Base-by-base conservation (phyloP, 2,797 vertebrate species). In the Carapus acus region DNA sequence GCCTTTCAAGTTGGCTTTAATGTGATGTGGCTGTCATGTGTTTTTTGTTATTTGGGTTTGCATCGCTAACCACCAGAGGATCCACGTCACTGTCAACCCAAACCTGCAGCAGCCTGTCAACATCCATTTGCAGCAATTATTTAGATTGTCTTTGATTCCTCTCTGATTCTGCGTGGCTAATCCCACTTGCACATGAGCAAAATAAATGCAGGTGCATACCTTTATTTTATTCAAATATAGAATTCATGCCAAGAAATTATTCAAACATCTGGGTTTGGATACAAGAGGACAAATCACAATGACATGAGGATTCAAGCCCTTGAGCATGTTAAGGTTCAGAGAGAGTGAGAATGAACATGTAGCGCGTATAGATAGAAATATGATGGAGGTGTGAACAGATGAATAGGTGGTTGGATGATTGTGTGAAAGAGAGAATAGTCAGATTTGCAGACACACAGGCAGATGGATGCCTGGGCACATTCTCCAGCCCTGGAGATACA, bases 51-150 rank as follows among this genome's bases (percentile, higher is more conserved):
- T 71, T 44, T 18, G 17, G 41, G n/a, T 16, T 19, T 22, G 54
- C 46, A 15, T 20, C 59, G 16, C 43, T 41, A 50, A 63, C 64
- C 62, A 60, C 60, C 38, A 31, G 67, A 50, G 24, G 49, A 27
- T 53, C 45, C 60, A 43, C 42, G 34, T 63, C 31, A 54, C 44
- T 53, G 53, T 70, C 59, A 71, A 56, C 67, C 47, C 54, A 61
- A 61, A 62, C 54, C 52, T 49, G 46, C 45, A 43, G 59, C 50
- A 23, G 33, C 7, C 58, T 54, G 54, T 72, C 67, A 71, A 65
- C 41, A 62, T 57, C 61, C 12, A n/a, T 79, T 75, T 43, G 41
- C 23, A 55, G 69, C 66, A 76, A 77, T 78, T 76, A 74, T 59
- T 62, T 59, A 74, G 46, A 18, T 58, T 43, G 45, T 48, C 60